Evolutionary conservation across 2,797 vertebrate genomes (phyloP).

Genomic region (Rhabdomys pumilio): DNA sequence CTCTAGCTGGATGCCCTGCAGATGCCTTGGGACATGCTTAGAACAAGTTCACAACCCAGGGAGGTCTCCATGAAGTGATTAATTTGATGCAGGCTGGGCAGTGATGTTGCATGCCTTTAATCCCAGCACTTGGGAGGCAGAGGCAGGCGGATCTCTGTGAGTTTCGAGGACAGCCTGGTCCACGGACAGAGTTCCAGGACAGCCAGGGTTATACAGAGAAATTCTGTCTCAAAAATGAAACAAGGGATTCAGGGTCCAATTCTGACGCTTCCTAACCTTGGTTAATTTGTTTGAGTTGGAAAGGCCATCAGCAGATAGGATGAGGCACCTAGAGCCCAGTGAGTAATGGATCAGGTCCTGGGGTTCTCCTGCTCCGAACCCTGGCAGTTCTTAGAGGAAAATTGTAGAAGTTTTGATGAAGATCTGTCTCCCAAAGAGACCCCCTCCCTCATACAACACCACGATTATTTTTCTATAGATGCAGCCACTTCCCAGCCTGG

Average conservation of each 20-base stretch:
- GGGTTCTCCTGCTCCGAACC: not conserved
- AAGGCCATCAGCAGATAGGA: not conserved
- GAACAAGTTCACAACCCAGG: not conserved
- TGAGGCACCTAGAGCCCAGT: not conserved
- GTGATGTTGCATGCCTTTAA: not conserved
- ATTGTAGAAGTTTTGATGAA: too few species aligned
- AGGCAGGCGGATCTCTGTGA: not conserved
- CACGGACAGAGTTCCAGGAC: not conserved
- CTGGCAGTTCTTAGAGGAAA: not conserved
- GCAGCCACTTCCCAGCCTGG: not conserved
- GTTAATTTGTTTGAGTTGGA: not conserved
- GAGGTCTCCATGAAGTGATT: rapidly evolving
- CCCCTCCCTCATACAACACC: not conserved
- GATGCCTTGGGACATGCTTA: not conserved
- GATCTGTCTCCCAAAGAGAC: not conserved
- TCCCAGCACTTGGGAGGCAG: not conserved
- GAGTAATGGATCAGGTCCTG: rapidly evolving
- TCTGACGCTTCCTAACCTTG: not conserved
- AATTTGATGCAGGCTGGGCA: not conserved
- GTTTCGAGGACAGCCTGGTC: not conserved
- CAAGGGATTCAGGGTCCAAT: not conserved
- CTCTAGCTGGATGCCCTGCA: not conserved
- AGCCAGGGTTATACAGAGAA: not conserved
- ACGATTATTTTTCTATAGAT: not conserved
- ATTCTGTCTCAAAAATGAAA: not conserved